Evolutionary conservation across 2,888 invertebrate species (phyloP).

Genomic region (Stegana nigrithorax): DNA sequence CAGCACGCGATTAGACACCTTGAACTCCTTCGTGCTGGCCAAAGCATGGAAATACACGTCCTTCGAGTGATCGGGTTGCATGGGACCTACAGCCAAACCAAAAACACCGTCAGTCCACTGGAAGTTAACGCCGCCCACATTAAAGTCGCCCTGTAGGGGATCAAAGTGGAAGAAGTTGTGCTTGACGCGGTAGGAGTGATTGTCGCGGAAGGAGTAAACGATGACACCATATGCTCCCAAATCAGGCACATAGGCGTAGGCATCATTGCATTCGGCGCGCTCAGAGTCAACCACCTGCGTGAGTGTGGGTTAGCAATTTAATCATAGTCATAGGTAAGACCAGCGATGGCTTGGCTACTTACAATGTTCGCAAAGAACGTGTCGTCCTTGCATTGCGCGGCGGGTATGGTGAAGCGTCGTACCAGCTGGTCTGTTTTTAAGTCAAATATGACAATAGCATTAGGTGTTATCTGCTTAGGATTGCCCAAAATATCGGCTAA

Average conservation of each 20-base stretch:
- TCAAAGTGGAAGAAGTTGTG: slow-evolving; percentile 89
- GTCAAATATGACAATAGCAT: slow-evolving; percentile 77
- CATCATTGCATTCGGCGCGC: slow-evolving; percentile 78
- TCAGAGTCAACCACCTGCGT: slow-evolving; percentile 78
- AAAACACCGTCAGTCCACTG: slow-evolving; percentile 90
- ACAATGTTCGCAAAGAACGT: slow-evolving; percentile 86
- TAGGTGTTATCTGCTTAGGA: slow-evolving; percentile 74
- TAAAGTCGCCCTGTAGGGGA: slow-evolving; percentile 81
- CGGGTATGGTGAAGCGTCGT: slow-evolving; percentile 77
- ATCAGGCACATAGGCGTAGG: slow-evolving; percentile 83
- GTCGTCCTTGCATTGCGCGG: slow-evolving; percentile 76
- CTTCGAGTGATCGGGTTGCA: slow-evolving; percentile 72
- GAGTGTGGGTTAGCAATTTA: not conserved
- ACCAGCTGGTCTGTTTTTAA: slow-evolving; percentile 80
- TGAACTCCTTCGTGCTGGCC: slow-evolving; percentile 83
- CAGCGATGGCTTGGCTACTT: slow-evolving; percentile 70
- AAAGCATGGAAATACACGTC: slow-evolving; percentile 86
- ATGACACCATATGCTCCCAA: slow-evolving; percentile 80
- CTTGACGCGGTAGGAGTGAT: slow-evolving; percentile 82
- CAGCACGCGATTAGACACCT: slow-evolving; percentile 79
- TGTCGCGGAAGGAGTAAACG: slow-evolving; percentile 79
- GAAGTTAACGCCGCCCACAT: slow-evolving; percentile 82
- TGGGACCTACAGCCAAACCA: slow-evolving; percentile 77
- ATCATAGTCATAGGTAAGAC: too few species aligned
- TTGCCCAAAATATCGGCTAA: slow-evolving; percentile 80